phyloP scores from a whole-genome alignment of 1,140 invertebrate genomes.

The Neodiprion virginianus region DNA sequence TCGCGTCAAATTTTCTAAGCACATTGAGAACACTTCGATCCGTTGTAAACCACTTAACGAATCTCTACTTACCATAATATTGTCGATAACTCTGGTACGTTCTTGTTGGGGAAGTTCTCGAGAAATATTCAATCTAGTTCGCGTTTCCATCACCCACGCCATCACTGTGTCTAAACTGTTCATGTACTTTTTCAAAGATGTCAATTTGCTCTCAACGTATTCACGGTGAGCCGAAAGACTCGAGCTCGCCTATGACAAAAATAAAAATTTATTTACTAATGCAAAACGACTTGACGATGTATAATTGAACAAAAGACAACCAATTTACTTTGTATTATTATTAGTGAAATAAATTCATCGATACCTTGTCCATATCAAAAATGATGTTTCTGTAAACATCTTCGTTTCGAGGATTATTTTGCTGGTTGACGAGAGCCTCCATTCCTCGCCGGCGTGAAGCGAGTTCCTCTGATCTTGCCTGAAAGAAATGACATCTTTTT shows the following conservation, averaged over 20 bases:
- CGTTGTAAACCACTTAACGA: neutral
- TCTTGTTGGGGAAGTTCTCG: constrained; percentile 61
- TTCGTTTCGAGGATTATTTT: constrained; percentile 51
- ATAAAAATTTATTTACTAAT: constrained; percentile 23
- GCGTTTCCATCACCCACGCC: constrained; percentile 64
- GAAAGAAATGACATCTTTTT: constrained; percentile 32
- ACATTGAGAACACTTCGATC: neutral
- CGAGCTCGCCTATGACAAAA: constrained; percentile 51
- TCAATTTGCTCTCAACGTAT: constrained; percentile 67
- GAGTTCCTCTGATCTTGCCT: constrained; percentile 78
- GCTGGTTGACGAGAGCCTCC: constrained; percentile 62
- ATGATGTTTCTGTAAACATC: constrained; percentile 57
- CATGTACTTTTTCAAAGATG: constrained; percentile 66
- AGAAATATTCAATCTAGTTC: constrained; percentile 60
- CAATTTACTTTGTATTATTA: neutral
- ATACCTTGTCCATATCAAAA: constrained; percentile 64
- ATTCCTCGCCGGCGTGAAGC: constrained; percentile 63
- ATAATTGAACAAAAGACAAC: neutral
- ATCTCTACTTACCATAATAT: constrained; percentile 64
- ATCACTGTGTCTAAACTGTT: constrained; percentile 66
- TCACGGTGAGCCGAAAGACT: constrained; percentile 64
- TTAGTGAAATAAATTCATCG: neutral
- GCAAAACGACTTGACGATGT: constrained; percentile 21
- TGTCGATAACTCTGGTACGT: constrained; percentile 63
- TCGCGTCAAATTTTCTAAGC: neutral